Percentiles rank a stretch among this genome's conserved stretches.
phyloP scores from a whole-genome alignment of 2,888 invertebrate genomes.

The Epinotia brunnichana region DNA sequence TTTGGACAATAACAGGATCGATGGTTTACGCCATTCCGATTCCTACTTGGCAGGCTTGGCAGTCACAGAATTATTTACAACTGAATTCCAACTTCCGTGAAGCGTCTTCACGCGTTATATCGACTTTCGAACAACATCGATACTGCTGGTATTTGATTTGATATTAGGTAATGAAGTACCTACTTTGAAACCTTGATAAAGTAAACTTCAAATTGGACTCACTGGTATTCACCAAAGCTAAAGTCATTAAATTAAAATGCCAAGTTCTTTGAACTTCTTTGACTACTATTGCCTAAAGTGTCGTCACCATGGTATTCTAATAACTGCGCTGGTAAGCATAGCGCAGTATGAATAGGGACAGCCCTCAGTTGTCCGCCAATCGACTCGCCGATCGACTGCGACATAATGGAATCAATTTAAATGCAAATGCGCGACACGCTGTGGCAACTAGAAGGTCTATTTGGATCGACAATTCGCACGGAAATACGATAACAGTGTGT shows the following conservation, averaged over 20 bases:
- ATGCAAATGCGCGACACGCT: slow-evolving; percentile 41
- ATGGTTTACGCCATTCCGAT: too few relatives aligned
- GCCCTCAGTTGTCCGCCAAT: background rate
- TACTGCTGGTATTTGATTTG: too few relatives aligned
- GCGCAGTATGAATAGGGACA: background rate
- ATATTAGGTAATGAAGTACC: too few relatives aligned
- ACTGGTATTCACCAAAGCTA: background rate
- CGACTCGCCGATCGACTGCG: slow-evolving; percentile 4
- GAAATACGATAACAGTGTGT: background rate
- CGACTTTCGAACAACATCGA: background rate
- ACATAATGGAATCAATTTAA: slow-evolving; percentile 35
- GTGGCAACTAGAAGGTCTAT: background rate
- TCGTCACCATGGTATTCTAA: background rate
- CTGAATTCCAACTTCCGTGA: slow-evolving; percentile 11
- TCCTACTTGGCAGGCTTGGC: too few relatives aligned
- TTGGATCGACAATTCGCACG: background rate
- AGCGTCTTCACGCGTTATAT: background rate
- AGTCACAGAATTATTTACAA: slow-evolving; percentile 9
- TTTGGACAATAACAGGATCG: too few relatives aligned
- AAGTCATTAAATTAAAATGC: too few relatives aligned
- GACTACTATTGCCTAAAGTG: too few relatives aligned
- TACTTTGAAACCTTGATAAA: too few relatives aligned
- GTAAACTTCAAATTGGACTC: background rate
- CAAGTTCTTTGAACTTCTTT: too few relatives aligned
- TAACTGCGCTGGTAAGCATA: too few relatives aligned